These are phyloP conservation scores for Hermaeophaga mercurialis DNA, from an alignment of 2,888 invertebrate species.

Conservation along the genomic window DNA sequence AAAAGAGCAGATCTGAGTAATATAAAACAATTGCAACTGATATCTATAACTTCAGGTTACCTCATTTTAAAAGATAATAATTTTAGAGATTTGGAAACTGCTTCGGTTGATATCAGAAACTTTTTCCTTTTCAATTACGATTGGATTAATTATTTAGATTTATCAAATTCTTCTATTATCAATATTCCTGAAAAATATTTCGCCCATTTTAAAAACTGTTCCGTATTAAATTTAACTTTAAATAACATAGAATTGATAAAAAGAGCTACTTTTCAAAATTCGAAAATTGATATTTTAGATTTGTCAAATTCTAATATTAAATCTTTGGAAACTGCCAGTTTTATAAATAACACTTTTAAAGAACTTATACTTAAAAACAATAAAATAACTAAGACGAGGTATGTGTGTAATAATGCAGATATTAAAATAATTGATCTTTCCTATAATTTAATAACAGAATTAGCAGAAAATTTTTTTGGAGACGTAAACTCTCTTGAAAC, in stretches of 20 bases:
- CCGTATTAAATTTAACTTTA: background rate
- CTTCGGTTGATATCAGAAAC: background rate
- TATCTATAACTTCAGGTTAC: background rate
- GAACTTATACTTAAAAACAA: background rate
- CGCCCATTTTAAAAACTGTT: background rate
- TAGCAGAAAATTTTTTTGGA: background rate
- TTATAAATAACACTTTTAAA: background rate
- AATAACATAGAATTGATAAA: background rate
- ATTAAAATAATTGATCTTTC: too few species aligned
- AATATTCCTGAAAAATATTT: background rate
- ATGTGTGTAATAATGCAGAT: too few species aligned
- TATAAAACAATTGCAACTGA: background rate
- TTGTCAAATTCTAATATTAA: slow-evolving; percentile 3
- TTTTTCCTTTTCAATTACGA: background rate
- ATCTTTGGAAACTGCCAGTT: background rate
- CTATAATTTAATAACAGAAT: background rate
- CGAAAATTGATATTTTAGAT: background rate
- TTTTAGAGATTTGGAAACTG: background rate
- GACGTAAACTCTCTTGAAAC: background rate
- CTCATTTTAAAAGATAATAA: background rate
- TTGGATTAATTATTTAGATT: background rate
- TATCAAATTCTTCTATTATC: slow-evolving; percentile 1
- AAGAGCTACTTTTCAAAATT: background rate
- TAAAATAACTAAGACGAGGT: background rate
- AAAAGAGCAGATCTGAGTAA: background rate